Evolutionary conservation across 2,113 vertebrate species (phyloP).

Genomic region (Bufo gargarizans): DNA sequence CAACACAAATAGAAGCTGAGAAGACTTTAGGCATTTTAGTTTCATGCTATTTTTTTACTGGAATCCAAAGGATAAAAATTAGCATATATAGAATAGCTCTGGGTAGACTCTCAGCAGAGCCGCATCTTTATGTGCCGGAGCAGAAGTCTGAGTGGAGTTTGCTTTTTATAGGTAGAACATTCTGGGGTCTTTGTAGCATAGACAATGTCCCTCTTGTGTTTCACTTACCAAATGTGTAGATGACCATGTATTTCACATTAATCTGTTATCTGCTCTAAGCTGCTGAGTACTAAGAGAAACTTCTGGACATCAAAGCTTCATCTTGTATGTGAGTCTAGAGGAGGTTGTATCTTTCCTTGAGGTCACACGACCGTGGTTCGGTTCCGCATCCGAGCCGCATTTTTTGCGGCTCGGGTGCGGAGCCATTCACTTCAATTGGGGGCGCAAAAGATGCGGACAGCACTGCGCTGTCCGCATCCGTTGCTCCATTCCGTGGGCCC

Average conservation of each 20-base stretch:
- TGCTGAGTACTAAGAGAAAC: not conserved
- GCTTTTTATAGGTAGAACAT: not conserved
- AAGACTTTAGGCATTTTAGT: not conserved
- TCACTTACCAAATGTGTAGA: not conserved
- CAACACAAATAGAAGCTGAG: not conserved
- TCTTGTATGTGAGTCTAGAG: not conserved
- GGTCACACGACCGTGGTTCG: too few relatives aligned
- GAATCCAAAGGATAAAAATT: constrained; percentile 1
- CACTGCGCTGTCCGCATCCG: too few relatives aligned
- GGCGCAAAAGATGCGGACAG: too few relatives aligned
- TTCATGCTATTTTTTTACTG: not conserved
- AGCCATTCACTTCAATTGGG: too few relatives aligned
- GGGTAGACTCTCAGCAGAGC: not conserved
- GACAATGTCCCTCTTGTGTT: constrained; percentile 13
- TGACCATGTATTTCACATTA: constrained; percentile 5
- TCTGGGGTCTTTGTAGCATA: not conserved
- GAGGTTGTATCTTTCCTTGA: not conserved
- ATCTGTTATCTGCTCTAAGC: not conserved
- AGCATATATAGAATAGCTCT: constrained; percentile 4
- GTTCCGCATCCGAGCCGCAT: too few relatives aligned
- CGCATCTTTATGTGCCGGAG: not conserved
- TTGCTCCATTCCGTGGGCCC: too few relatives aligned
- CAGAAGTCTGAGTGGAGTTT: not conserved
- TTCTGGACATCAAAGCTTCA: not conserved
- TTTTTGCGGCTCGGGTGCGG: too few relatives aligned